Evolutionary conservation across 2,113 vertebrate species (phyloP).

Genomic region (Pachyramphus minor): DNA sequence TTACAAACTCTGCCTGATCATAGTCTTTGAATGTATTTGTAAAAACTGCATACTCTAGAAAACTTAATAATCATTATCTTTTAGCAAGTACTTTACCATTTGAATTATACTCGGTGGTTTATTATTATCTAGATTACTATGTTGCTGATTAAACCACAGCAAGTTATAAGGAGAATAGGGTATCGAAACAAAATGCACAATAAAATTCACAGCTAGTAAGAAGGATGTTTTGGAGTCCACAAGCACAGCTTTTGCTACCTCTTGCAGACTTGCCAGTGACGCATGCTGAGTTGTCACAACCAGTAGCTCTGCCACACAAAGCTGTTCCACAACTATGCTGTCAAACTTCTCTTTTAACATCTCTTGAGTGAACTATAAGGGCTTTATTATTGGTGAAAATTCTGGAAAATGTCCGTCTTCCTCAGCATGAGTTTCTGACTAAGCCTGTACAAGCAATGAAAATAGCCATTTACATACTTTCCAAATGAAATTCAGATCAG

Average conservation of each 20-base stretch:
- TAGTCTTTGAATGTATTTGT: neutral
- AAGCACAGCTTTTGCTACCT: neutral
- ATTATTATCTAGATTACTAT: neutral
- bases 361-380: neutral
- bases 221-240: neutral
- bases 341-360: neutral
- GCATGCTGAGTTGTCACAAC: neutral
- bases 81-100: neutral
- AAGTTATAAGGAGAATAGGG: neutral
- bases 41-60: neutral
- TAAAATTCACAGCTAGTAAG: neutral
- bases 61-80: neutral
- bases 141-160: neutral
- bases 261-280: neutral
- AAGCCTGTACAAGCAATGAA: constrained; percentile 2
- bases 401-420: neutral
- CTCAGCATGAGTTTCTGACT: constrained; percentile 23
- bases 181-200: neutral
- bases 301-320: neutral
- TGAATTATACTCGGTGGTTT: neutral
- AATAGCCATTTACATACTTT: constrained; percentile 51
- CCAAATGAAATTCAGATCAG: constrained; percentile 47
- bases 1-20: neutral
- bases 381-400: constrained; percentile 14
- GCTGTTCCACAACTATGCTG: neutral